These are phyloP conservation scores for Neodiprion pinetum DNA, from an alignment of 1,140 invertebrate species.

Conservation along the genomic window DNA sequence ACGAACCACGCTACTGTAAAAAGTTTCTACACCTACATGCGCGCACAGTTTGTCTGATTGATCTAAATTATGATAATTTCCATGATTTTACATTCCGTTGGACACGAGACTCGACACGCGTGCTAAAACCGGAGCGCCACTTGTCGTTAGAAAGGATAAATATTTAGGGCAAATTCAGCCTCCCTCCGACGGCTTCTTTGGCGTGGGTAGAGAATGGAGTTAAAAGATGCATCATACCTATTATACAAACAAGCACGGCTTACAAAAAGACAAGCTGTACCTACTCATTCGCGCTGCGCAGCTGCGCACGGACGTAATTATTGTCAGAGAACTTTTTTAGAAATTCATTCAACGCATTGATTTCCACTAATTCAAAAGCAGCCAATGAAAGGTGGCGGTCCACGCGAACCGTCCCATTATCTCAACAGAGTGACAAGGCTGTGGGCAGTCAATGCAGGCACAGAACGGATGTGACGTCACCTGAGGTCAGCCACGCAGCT, in stretches of 20 bases:
- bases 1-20: background rate
- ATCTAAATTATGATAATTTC: constrained; percentile 44
- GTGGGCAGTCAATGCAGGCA: constrained; percentile 57
- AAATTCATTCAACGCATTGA: constrained; percentile 38
- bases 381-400: constrained; percentile 53
- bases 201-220: too few species aligned
- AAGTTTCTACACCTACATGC: background rate
- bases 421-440: constrained; percentile 59
- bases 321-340: constrained; percentile 15
- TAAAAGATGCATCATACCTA: too few species aligned
- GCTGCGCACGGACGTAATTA: constrained; percentile 9
- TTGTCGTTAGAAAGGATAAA: constrained; percentile 15
- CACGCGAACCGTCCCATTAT: constrained; percentile 61
- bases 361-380: constrained; percentile 52
- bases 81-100: constrained; percentile 34
- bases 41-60: constrained; percentile 31
- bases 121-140: constrained; percentile 34
- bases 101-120: constrained; percentile 15
- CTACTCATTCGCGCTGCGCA: constrained; percentile 17
- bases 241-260: too few species aligned
- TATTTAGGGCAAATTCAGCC: too few species aligned
- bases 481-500: constrained; percentile 58
- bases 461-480: constrained; percentile 61
- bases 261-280: background rate
- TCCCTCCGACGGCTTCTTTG: too few species aligned